phyloP scores from a whole-genome alignment of 2,888 invertebrate genomes.

The Eupithecia dodoneata region DNA sequence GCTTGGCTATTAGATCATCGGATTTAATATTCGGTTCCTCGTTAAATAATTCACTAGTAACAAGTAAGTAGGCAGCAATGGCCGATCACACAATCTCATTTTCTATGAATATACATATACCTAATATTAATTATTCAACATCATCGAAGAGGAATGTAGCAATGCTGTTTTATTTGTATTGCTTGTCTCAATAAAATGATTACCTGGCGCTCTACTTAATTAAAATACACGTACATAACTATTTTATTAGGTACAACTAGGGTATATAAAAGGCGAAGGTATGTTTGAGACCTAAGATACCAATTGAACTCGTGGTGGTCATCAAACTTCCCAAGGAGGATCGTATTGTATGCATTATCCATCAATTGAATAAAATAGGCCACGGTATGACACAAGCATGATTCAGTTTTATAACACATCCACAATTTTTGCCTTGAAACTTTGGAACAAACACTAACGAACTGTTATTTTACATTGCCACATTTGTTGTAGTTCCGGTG shows the following conservation, averaged over 20 bases:
- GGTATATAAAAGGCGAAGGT: neutral
- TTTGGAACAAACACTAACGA: conserved; percentile 15
- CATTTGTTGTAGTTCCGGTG: conserved; percentile 47
- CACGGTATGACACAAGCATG: conserved; percentile 7
- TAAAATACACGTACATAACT: neutral
- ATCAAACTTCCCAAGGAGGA: conserved; percentile 18
- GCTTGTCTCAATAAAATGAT: neutral
- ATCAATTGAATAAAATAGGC: conserved; percentile 25
- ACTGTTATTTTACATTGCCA: conserved; percentile 10
- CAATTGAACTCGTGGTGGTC: conserved; percentile 17
- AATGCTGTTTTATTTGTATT: neutral
- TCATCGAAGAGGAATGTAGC: neutral
- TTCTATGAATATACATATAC: neutral
- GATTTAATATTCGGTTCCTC: conserved; percentile 40
- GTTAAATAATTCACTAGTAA: conserved; percentile 48
- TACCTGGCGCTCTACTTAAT: neutral
- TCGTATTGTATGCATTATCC: conserved; percentile 17
- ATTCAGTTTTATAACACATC: neutral
- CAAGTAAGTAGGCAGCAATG: neutral
- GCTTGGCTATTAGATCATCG: conserved; percentile 72
- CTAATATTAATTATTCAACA: neutral
- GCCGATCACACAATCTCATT: neutral
- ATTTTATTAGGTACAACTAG: neutral
- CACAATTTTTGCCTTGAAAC: conserved; percentile 11
- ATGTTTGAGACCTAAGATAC: conserved; percentile 1